Conservation (phyloP, 2,113 vertebrate genomes). For the Vulpes lagopus region DNA sequence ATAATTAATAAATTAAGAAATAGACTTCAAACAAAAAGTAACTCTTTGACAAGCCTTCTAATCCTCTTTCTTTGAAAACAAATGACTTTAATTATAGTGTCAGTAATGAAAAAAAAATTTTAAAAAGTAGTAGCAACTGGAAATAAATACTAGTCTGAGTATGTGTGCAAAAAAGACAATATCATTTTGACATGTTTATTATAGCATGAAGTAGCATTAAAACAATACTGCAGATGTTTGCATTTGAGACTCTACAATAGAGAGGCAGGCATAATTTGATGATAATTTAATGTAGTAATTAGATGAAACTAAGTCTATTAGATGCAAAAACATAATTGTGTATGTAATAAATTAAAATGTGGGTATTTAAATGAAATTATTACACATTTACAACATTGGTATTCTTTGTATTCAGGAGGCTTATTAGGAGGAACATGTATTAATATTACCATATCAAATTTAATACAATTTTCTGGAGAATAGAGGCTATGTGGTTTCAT, state of each 20-base stretch:
- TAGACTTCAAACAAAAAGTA: not conserved
- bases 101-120: not conserved
- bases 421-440: not conserved
- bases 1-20: not conserved
- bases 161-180: not conserved
- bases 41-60: not conserved
- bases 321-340: constrained; percentile 30
- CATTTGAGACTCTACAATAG: constrained; percentile 14
- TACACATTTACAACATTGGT: not conserved
- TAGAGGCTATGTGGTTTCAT: not conserved
- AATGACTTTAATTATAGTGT: constrained; percentile 57
- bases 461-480: not conserved
- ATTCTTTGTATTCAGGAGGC: not conserved
- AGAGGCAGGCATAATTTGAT: constrained; percentile 29
- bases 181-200: constrained; percentile 61
- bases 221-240: not conserved
- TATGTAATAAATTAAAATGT: constrained; percentile 5
- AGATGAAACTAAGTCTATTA: constrained; percentile 18
- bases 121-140: not conserved
- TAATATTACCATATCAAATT: not conserved
- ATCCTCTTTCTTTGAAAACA: constrained; percentile 3
- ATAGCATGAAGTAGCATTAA: constrained; percentile 44
- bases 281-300: constrained; percentile 31
- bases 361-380: not conserved
- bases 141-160: constrained; percentile 49